Percentiles rank a stretch among this genome's conserved stretches.
These are phyloP conservation scores for Neogale vison DNA, from an alignment of 2,113 vertebrate genomes.

Conservation along the genomic window DNA sequence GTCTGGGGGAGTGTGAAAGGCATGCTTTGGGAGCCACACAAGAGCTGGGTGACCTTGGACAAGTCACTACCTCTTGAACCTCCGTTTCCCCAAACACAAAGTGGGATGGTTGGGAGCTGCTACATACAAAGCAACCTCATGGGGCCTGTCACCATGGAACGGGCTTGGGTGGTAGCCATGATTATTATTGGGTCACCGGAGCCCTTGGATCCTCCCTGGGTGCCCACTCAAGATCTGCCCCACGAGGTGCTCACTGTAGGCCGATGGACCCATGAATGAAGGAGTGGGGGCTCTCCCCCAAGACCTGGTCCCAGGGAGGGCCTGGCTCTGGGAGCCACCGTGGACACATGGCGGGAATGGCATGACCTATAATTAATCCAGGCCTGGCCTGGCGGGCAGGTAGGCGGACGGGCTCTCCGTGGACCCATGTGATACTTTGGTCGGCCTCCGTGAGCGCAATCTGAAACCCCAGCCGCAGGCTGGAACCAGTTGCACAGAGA, in stretches of 20 bases:
- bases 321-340: background rate
- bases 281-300: background rate
- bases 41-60: background rate
- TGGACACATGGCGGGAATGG: background rate
- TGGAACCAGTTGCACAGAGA: constrained; percentile 59
- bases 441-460: background rate
- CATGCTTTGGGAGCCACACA: background rate
- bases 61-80: background rate
- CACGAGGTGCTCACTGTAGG: accelerated
- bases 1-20: too few relatives aligned
- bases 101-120: background rate
- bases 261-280: background rate
- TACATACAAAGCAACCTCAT: accelerated
- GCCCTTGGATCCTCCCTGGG: accelerated
- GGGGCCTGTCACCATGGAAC: background rate
- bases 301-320: background rate
- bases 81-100: background rate
- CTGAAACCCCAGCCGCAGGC: constrained; percentile 19
- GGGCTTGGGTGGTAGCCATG: background rate
- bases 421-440: constrained; percentile 13
- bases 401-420: background rate
- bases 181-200: background rate
- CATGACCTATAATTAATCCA: constrained; percentile 14
- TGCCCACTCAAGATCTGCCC: background rate
- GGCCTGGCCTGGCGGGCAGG: background rate